Conservation (phyloP, 2,888 invertebrate genomes). For the Gastrophysa polygoni region DNA sequence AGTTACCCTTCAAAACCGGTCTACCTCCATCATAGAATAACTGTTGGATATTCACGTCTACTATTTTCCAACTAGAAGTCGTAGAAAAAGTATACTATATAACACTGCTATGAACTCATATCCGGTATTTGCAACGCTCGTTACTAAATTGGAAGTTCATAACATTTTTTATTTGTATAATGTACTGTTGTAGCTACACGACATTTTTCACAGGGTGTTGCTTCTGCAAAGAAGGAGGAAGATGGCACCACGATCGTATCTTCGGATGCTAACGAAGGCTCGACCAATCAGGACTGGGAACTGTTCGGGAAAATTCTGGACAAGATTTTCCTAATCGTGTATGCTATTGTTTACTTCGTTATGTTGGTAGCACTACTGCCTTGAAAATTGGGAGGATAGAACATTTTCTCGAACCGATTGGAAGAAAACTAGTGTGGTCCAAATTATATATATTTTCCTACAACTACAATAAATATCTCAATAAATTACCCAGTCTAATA, state of each 20-base stretch:
- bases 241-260: constrained; percentile 47
- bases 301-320: constrained; percentile 53
- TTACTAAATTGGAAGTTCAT: too few species aligned
- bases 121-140: too few species aligned
- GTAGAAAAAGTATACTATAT: too few species aligned
- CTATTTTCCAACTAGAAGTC: too few species aligned
- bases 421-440: constrained; percentile 7
- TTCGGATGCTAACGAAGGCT: constrained; percentile 29
- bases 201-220: constrained; percentile 43
- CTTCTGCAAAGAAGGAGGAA: constrained; percentile 50
- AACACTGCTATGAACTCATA: too few species aligned
- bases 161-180: too few species aligned
- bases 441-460: constrained; percentile 35
- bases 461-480: constrained; percentile 46
- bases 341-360: constrained; percentile 45
- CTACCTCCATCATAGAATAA: too few species aligned
- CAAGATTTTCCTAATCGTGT: constrained; percentile 47
- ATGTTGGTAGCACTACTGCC: constrained; percentile 47
- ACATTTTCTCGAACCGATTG: too few species aligned
- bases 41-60: too few species aligned
- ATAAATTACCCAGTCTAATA: constrained; percentile 45
- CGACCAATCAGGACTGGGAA: constrained; percentile 47
- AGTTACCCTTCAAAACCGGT: not conserved
- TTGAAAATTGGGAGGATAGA: too few species aligned
- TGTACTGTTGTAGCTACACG: too few species aligned